A percentile compares a stretch with the other conserved stretches of the same genome.
These are phyloP conservation scores for Cantharis flavilabris DNA, from an alignment of 2,888 invertebrate species.

Conservation along the genomic window DNA sequence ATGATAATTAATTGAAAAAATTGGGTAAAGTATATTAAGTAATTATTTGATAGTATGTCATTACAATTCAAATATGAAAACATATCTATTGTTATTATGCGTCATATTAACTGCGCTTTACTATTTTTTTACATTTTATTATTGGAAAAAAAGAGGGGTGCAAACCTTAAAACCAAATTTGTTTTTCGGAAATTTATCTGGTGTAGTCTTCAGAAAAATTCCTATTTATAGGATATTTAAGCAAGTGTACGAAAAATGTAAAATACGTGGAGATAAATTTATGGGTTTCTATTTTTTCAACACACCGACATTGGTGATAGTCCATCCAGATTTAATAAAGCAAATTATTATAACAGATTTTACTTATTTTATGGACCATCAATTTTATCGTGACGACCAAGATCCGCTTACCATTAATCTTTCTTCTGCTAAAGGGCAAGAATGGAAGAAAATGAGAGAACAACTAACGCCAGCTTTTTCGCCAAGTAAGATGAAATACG, in stretches of 20 bases:
- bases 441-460: constrained; percentile 57
- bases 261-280: constrained; percentile 9
- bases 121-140: background rate
- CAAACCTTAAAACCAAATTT: background rate
- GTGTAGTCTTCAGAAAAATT: background rate
- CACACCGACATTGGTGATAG: constrained; percentile 16
- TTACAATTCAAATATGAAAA: too few relatives aligned
- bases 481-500: constrained; percentile 58
- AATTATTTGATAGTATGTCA: too few relatives aligned
- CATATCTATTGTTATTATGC: background rate
- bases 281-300: constrained; percentile 23
- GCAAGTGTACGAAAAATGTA: constrained; percentile 1
- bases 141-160: background rate
- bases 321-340: constrained; percentile 52
- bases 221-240: background rate
- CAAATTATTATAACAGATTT: constrained; percentile 54
- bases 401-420: constrained; percentile 51
- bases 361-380: constrained; percentile 54
- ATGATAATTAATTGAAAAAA: too few relatives aligned
- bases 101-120: background rate
- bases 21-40: too few relatives aligned
- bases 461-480: constrained; percentile 59
- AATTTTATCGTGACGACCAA: constrained; percentile 50
- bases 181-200: background rate
- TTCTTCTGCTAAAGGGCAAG: constrained; percentile 52